Evolutionary conservation across 2,888 invertebrate genomes (phyloP).

Genomic region (Andrena marginata): DNA sequence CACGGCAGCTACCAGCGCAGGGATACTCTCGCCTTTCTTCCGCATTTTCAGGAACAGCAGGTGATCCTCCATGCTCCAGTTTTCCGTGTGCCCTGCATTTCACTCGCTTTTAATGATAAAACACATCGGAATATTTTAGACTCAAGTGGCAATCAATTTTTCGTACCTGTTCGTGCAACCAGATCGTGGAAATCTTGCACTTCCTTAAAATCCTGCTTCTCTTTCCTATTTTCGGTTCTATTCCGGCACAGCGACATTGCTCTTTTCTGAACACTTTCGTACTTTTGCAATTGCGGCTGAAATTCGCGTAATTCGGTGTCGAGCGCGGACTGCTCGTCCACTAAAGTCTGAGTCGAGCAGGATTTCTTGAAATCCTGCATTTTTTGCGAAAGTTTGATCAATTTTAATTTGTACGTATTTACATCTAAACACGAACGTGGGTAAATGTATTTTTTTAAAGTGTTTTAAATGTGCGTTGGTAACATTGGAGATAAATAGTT

Average conservation of each 20-base stretch:
- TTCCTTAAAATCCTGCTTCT: slow-evolving; percentile 63
- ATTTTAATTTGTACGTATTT: slow-evolving; percentile 73
- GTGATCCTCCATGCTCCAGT: slow-evolving; percentile 82
- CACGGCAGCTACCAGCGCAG: slow-evolving; percentile 75
- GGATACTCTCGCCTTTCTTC: slow-evolving; percentile 73
- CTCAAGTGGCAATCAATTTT: not conserved
- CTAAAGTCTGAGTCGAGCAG: slow-evolving; percentile 66
- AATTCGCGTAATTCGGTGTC: slow-evolving; percentile 73
- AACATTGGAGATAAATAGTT: not conserved
- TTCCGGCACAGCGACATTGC: slow-evolving; percentile 5
- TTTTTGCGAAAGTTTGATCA: slow-evolving; percentile 76
- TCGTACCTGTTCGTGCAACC: slow-evolving; percentile 79
- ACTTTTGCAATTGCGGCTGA: slow-evolving; percentile 69
- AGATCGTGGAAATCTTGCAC: slow-evolving; percentile 76
- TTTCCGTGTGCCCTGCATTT: slow-evolving; percentile 78
- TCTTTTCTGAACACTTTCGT: slow-evolving; percentile 59
- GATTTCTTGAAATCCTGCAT: slow-evolving; percentile 77
- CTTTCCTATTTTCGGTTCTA: slow-evolving; percentile 43
- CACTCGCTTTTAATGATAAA: not conserved
- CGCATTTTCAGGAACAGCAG: slow-evolving; percentile 78
- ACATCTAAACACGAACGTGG: slow-evolving; percentile 71
- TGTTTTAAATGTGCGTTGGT: not conserved
- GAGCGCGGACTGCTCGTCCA: slow-evolving; percentile 73
- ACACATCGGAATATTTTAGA: no score
- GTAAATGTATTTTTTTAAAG: not conserved